Evolutionary conservation across 2,888 invertebrate genomes (phyloP).

Genomic region (Sialis lutaria): DNA sequence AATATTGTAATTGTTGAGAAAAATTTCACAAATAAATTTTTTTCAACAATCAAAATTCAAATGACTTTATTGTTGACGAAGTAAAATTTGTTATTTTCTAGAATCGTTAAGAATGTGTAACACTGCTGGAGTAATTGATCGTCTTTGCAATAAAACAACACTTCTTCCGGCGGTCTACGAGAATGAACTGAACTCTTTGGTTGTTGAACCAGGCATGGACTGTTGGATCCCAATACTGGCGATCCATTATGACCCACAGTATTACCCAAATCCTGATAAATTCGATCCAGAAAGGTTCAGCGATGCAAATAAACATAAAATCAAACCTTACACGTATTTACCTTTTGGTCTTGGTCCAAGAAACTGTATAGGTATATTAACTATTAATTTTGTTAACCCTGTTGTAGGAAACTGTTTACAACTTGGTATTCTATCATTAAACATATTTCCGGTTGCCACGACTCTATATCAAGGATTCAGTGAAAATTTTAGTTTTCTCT

Average conservation of each 20-base stretch:
- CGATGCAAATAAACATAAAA: not conserved
- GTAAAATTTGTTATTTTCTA: not conserved
- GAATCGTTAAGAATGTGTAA: not conserved
- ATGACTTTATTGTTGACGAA: too few relatives aligned
- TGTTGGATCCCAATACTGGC: not conserved
- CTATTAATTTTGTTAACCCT: too few relatives aligned
- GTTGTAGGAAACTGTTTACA: too few relatives aligned
- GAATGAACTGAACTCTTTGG: too few relatives aligned
- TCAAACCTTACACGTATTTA: not conserved
- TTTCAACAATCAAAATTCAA: too few relatives aligned
- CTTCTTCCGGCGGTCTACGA: not conserved
- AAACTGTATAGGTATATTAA: not conserved
- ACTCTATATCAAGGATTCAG: too few relatives aligned
- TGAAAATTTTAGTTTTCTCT: too few relatives aligned
- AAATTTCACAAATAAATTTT: too few relatives aligned
- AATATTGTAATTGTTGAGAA: not conserved
- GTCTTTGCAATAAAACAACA: not conserved
- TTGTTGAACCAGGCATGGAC: not conserved
- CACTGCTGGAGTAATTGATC: not conserved
- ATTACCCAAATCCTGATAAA: not conserved
- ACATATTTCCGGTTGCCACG: too few relatives aligned
- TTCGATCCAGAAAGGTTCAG: slow-evolving; percentile 1
- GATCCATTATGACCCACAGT: not conserved
- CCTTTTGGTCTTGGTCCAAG: slow-evolving; percentile 1
- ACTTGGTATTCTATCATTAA: too few relatives aligned